A percentile compares a stretch with the other conserved stretches of the same genome.
Evolutionary conservation across 2,113 vertebrate species (phyloP).

Genomic region (Hippocampus comes): DNA sequence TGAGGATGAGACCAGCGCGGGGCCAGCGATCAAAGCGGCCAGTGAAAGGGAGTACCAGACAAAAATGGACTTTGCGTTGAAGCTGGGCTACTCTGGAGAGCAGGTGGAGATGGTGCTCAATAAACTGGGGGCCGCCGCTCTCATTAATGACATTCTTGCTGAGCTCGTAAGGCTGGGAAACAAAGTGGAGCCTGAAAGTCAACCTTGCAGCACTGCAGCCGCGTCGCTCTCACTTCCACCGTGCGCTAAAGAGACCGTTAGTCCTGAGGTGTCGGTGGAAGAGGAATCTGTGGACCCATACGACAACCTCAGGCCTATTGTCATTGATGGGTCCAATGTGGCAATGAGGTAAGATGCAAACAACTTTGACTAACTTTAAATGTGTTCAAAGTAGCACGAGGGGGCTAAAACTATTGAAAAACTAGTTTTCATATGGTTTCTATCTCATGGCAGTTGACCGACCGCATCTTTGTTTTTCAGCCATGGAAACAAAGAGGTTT

Average conservation of each 20-base stretch:
- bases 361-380: not conserved
- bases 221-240: slow-evolving; percentile 69
- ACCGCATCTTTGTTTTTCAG: slow-evolving; percentile 66
- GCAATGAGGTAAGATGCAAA: slow-evolving; percentile 88
- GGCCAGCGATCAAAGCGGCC: slow-evolving; percentile 45
- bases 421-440: not conserved
- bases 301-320: slow-evolving; percentile 91
- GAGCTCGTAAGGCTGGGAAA: slow-evolving; percentile 94
- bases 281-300: slow-evolving; percentile 84
- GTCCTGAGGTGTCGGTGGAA: slow-evolving; percentile 88
- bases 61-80: slow-evolving; percentile 97
- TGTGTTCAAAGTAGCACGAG: not conserved
- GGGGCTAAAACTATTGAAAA: not conserved
- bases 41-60: slow-evolving; percentile 87
- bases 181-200: slow-evolving; percentile 86
- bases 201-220: slow-evolving; percentile 61
- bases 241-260: slow-evolving; percentile 80
- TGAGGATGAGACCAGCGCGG: slow-evolving; percentile 70
- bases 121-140: slow-evolving; percentile 87
- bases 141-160: slow-evolving; percentile 93
- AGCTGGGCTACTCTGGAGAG: slow-evolving; percentile 91
- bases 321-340: slow-evolving; percentile 96
- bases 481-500: slow-evolving; percentile 98
- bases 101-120: slow-evolving; percentile 92
- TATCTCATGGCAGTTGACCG: slow-evolving; percentile 3